phyloP scores from a whole-genome alignment of 2,888 invertebrate genomes.

The Drosophila sordidapex region DNA sequence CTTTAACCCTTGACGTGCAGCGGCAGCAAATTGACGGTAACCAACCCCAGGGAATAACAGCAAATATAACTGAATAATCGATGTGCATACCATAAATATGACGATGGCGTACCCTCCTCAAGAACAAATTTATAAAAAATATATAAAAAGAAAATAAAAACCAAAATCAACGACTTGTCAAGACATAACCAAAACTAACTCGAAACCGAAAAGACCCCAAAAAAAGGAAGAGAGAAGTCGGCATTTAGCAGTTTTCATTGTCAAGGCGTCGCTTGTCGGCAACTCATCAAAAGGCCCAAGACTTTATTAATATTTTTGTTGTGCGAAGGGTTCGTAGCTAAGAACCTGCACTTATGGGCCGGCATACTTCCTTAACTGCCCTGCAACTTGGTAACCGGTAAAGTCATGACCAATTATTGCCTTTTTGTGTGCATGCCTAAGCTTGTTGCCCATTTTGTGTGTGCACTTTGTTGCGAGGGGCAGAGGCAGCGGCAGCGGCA shows the following conservation, averaged over 20 bases:
- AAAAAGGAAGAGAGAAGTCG: conserved; percentile 37
- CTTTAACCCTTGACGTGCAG: conserved; percentile 64
- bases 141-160: conserved; percentile 15
- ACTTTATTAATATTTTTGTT: conserved; percentile 70
- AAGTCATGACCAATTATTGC: conserved; percentile 78
- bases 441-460: conserved; percentile 22
- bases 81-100: conserved; percentile 72
- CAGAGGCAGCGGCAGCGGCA: conserved; percentile 9
- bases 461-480: conserved; percentile 48
- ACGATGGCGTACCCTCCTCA: conserved; percentile 13
- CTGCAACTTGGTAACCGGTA: conserved; percentile 63
- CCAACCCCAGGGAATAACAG: conserved; percentile 44
- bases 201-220: conserved; percentile 33
- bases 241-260: conserved; percentile 78
- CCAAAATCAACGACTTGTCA: conserved; percentile 61
- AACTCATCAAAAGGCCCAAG: conserved; percentile 67
- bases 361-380: conserved; percentile 13
- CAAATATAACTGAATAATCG: conserved; percentile 37
- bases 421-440: conserved; percentile 54
- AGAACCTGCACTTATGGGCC: conserved; percentile 18
- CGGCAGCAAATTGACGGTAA: conserved; percentile 35
- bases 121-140: conserved; percentile 10
- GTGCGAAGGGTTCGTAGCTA: conserved; percentile 42
- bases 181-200: conserved; percentile 66
- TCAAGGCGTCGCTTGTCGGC: conserved; percentile 73